Percentiles rank a stretch among this genome's conserved stretches.
Evolutionary conservation across 2,113 vertebrate genomes (phyloP).

Genomic region (Amphiprion percula): DNA sequence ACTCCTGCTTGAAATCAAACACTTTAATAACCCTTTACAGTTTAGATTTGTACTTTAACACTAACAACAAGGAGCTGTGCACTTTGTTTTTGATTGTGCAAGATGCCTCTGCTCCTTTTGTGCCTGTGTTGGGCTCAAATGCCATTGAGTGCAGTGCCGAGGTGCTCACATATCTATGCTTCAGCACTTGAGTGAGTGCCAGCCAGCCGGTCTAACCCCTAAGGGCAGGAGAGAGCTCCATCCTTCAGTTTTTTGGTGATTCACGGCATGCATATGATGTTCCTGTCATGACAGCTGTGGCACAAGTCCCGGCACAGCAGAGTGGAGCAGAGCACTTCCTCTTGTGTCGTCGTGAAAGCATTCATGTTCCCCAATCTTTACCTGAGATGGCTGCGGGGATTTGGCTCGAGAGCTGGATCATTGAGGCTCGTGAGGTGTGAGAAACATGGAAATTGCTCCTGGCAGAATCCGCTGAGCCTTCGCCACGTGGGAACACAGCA

Average conservation of each 20-base stretch:
- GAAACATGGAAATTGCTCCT: not conserved
- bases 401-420: not conserved
- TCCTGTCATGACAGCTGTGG: constrained; percentile 42
- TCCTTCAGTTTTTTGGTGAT: constrained; percentile 39
- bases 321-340: constrained; percentile 48
- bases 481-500: constrained; percentile 42
- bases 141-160: constrained; percentile 33
- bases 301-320: constrained; percentile 34
- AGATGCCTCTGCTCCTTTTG: constrained; percentile 11
- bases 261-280: constrained; percentile 38
- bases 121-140: constrained; percentile 5
- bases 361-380: not conserved
- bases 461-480: constrained; percentile 1
- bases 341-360: not conserved
- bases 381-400: constrained; percentile 11
- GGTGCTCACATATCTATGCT: constrained; percentile 63
- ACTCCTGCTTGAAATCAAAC: constrained; percentile 12
- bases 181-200: constrained; percentile 69
- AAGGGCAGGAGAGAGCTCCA: constrained; percentile 21
- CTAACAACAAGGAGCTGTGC: too few species aligned
- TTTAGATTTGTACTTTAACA: too few species aligned
- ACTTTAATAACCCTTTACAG: not conserved
- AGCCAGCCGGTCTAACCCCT: constrained; percentile 27
- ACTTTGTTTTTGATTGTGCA: constrained; percentile 1
- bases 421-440: not conserved